Base-by-base conservation (phyloP, 2,113 vertebrate genomes). In the Macrotus californicus region DNA sequence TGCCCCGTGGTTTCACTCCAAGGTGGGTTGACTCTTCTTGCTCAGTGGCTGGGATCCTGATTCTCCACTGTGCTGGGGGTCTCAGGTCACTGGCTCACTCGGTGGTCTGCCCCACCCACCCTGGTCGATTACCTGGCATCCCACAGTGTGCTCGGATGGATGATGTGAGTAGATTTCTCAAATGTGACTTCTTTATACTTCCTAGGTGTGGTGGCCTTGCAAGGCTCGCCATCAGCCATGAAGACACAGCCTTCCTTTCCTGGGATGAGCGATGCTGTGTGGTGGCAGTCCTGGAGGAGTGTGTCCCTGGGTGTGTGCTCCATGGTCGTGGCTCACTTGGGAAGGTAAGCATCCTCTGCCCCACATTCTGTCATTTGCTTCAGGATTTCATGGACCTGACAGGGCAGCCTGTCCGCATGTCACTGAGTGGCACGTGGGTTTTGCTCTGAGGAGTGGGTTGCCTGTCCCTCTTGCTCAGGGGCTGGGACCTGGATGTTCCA, bases 401-500 rank as follows among this genome's bases (percentile, higher is more conserved):
- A 66, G 29, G 61, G 29, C 12, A 31, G 12, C 29, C 61, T 34
- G 14, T 31, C 31, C 12, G 7, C 59, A 15, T 34, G 61, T 66
- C 13, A 31, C 26, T 11, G 3, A 64, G 56, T 34, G 31, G 13
- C 29, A 66, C 1, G 6, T 66, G 61, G 13, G 4, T 34, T 66
- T 66, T 34, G 12, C 61, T 34, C 29, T n/a, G n/a, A 64, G 13
- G 22, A 50, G 6, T 36, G 22, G 4, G 24, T 0, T 9, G 6
- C 26, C 7, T 5, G 2, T 50, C 12, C 21, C 69, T 70, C 10
- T 36, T 66, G 61, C 19, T 70, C 67, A 21, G 43, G 29, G 34
- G 41, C 2, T 0, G 0, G 0, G 13, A 31, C 26, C 6, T n/a
- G 21, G 29, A 7, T n/a, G 0, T 10, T 11, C 14, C 2, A 14